Conservation (phyloP, 23 tunicate genomes). For the Ascidia mentula region DNA sequence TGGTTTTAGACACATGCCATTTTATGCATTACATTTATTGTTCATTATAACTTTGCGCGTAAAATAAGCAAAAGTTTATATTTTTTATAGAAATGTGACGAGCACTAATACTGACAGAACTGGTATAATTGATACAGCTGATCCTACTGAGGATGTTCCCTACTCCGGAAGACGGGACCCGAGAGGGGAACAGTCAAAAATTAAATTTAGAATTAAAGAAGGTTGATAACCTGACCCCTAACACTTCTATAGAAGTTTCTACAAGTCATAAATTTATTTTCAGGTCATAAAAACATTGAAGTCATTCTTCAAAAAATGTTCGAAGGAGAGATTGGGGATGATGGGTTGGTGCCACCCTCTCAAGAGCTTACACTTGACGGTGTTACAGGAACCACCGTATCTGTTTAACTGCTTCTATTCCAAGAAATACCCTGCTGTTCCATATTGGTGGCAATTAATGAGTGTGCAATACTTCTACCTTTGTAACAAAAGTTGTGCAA, state of each 20-base stretch:
- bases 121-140: not conserved
- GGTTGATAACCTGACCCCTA: too few species aligned
- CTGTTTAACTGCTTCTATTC: too few species aligned
- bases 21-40: too few species aligned
- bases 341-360: slow-evolving; percentile 3
- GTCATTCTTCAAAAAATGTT: slow-evolving; percentile 84
- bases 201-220: slow-evolving; percentile 16
- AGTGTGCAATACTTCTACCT: too few species aligned
- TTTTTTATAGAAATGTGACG: slow-evolving; percentile 1
- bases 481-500: too few species aligned
- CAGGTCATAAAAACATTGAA: slow-evolving; percentile 93
- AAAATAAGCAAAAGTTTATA: too few species aligned
- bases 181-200: not conserved
- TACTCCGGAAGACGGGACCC: slow-evolving; percentile 12
- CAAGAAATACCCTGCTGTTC: too few species aligned
- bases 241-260: too few species aligned
- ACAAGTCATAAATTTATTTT: not conserved
- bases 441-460: too few species aligned
- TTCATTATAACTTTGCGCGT: too few species aligned
- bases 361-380: slow-evolving; percentile 26
- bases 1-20: too few species aligned
- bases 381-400: slow-evolving; percentile 31
- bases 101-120: slow-evolving; percentile 11
- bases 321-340: slow-evolving; percentile 54
- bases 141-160: not conserved